phyloP scores from a whole-genome alignment of 2,888 invertebrate genomes.

The Drosophila quasianomalipes region DNA sequence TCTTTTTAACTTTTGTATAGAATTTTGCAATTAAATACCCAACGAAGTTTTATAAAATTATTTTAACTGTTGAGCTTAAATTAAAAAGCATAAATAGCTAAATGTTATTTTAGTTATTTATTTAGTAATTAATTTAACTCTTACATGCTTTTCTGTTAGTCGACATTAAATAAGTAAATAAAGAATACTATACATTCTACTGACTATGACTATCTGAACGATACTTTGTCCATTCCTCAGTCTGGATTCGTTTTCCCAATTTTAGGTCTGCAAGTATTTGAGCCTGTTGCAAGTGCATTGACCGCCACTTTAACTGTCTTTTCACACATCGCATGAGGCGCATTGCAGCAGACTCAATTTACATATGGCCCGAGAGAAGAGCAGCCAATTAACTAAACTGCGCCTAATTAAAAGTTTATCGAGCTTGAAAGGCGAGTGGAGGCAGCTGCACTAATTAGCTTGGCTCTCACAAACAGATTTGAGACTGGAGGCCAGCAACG shows the following conservation, averaged over 20 bases:
- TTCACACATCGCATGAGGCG: slow-evolving; percentile 31
- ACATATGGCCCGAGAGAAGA: slow-evolving; percentile 43
- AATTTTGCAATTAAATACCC: not conserved
- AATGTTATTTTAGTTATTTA: not conserved
- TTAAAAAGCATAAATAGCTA: too few relatives aligned
- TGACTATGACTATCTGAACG: not conserved
- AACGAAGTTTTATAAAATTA: not conserved
- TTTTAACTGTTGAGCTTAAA: too few relatives aligned
- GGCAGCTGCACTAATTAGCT: slow-evolving; percentile 68
- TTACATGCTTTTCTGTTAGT: not conserved
- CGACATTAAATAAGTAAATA: not conserved
- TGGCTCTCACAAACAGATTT: slow-evolving; percentile 61
- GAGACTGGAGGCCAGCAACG: slow-evolving; percentile 5
- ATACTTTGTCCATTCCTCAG: not conserved
- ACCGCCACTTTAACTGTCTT: slow-evolving; percentile 31
- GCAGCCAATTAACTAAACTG: slow-evolving; percentile 67
- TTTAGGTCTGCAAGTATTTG: not conserved
- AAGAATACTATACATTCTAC: not conserved
- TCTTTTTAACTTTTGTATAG: not conserved
- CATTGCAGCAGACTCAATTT: slow-evolving; percentile 42
- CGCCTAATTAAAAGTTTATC: slow-evolving; percentile 73
- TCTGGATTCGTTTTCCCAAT: not conserved
- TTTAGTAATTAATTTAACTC: not conserved
- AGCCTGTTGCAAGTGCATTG: slow-evolving; percentile 19
- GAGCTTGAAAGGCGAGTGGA: slow-evolving; percentile 66